A percentile compares a stretch with the other conserved stretches of the same genome.
Conservation (phyloP, 2,113 vertebrate genomes). For the Bos indicus region DNA sequence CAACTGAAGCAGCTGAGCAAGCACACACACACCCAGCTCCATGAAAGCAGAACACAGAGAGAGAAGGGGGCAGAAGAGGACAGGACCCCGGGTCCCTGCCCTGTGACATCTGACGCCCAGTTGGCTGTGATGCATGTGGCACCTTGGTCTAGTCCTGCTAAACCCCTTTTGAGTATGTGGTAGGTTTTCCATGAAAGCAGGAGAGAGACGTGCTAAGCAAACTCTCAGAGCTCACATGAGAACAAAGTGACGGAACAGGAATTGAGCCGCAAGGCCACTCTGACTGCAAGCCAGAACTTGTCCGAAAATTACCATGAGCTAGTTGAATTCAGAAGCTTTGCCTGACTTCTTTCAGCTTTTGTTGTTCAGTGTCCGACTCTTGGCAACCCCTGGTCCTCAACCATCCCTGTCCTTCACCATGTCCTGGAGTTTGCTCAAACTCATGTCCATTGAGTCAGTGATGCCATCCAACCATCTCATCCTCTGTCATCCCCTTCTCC, state of each 20-base stretch:
- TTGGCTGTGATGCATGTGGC: background rate
- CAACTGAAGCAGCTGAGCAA: background rate
- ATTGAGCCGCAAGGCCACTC: background rate
- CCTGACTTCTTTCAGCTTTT: background rate
- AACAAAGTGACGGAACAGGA: background rate
- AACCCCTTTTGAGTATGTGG: background rate
- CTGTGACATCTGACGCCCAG: background rate
- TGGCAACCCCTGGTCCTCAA: background rate
- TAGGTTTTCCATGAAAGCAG: background rate
- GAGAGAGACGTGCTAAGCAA: background rate
- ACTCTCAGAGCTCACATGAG: background rate
- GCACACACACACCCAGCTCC: fast-evolving
- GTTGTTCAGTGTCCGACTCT: background rate
- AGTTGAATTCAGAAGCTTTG: background rate
- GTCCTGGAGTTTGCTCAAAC: background rate
- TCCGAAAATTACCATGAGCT: background rate
- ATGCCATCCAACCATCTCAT: background rate
- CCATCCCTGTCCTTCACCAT: background rate
- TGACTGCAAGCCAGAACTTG: background rate
- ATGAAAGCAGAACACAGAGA: background rate
- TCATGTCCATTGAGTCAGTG: background rate
- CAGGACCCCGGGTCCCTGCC: fast-evolving
- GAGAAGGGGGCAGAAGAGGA: background rate
- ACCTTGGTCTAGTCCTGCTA: background rate
- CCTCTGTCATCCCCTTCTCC: fast-evolving